These are phyloP conservation scores for Nebria brevicollis DNA, from an alignment of 2,888 invertebrate genomes.

Conservation along the genomic window DNA sequence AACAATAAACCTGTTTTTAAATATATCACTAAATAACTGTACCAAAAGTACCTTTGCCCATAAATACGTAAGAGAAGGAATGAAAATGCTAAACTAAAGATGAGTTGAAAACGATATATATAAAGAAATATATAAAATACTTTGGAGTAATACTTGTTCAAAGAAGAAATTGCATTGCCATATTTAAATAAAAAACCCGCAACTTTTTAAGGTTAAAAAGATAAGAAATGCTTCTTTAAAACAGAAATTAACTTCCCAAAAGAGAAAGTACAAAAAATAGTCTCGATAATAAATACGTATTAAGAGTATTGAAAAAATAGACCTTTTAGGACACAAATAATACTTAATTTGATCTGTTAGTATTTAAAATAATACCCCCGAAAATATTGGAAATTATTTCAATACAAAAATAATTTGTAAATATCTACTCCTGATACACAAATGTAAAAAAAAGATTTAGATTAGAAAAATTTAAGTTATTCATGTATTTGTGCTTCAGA, in stretches of 20 bases:
- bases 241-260: too few species aligned
- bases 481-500: slow-evolving; percentile 42
- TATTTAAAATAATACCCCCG: too few species aligned
- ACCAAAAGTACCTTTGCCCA: slow-evolving; percentile 5
- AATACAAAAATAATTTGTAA: too few species aligned
- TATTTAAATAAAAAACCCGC: neutral
- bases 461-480: neutral
- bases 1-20: neutral
- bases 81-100: neutral
- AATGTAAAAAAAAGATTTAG: neutral
- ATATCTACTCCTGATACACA: too few species aligned
- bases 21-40: neutral
- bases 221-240: too few species aligned
- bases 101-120: neutral
- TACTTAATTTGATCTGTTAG: neutral
- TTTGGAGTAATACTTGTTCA: neutral
- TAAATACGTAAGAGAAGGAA: slow-evolving; percentile 1
- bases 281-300: neutral
- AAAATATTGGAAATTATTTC: too few species aligned
- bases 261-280: neutral
- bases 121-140: neutral
- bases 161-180: neutral
- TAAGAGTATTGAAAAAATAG: neutral
- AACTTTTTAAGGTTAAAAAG: too few species aligned
- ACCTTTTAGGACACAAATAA: neutral